Evolutionary conservation across 2,113 vertebrate genomes (phyloP), one percentile per base, ranked within the genome.

Genomic region (Tringa solitaria): DNA sequence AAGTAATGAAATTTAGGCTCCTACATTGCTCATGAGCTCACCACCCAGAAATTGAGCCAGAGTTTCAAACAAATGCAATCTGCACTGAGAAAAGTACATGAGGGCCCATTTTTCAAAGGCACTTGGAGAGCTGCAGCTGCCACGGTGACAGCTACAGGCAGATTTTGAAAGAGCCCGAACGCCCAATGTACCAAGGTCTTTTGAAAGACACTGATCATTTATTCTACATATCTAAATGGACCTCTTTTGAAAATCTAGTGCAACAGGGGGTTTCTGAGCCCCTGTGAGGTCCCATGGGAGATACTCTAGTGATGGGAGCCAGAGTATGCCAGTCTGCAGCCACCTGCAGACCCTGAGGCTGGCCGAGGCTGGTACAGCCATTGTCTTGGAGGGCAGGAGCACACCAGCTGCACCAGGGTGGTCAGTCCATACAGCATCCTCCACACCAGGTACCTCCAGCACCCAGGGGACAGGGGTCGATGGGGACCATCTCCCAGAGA

Each of bases 381-480:
- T 23, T 0, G 0, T 33, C 28, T 57, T 0, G 0, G n/a, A 67
- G 56, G 43, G 43, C 56, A 68, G 79, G 43, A 78, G 28, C 26
- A 45, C 1, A 1, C 8, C 1, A 2, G 54, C 32, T 50, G 45
- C 70, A 45, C 28, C 8, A 5, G 21, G 28, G 37, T 4, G 5
- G 61, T 27, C 39, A 65, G 73, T n/a, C 56, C 56, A 14, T 2
- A 27, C 32, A 37, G 17, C 21, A 43, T 14, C 39, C 39, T 50
- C 33, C 54, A n/a, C 22, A n/a, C 3, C n/a, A 80, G 28, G 30
- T 50, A 64, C 12, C 6, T 27, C 53, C 41, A 56, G 22, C 27
- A 41, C 1, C 3, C n/a, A 28, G 39, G 33, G 45, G 35, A 30
- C 0, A 2, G 9, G 9, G 4, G 17, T 10, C 0, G 0, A 15